Evolutionary conservation across 2,113 vertebrate species (phyloP), one percentile per base, ranked within the genome.

Genomic region (Ariopsis seemanni): DNA sequence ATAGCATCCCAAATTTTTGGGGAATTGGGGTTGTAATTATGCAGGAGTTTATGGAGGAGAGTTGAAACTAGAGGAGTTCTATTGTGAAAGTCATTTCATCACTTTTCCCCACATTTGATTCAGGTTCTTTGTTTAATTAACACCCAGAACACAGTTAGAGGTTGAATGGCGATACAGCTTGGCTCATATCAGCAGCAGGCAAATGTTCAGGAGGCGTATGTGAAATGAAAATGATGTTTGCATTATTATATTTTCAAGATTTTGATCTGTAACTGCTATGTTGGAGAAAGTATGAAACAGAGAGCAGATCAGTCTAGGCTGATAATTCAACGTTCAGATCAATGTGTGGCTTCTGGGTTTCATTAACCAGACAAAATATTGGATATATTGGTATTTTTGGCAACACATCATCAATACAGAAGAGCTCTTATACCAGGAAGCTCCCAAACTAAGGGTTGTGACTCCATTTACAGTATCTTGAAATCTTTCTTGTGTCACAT

Each of bases 41-140:
- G 34, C 34, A 42, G 78, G 48, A 65, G 42, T 60, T 89, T 78
- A 52, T 52, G 22, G 65, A 53, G 30, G 58, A 58, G 87, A 67
- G 25, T 4, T 60, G 25, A 53, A 85, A 67, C 50, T 34, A 52
- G 52, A 52, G 62, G 52, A 84, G 58, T 53, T 60, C 53, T 27
- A 55, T 63, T 25, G 42, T 85, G 85, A 4, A 25, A 53, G 53
- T 34, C 20, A 62, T 27, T 20, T 25, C 34, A 25, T 65, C 55
- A 48, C 58, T 60, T 60, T 63, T 7, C 6, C 57, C 58, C 7
- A 4, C 12, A 50, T 82, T 87, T 57, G 65, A 63, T 87, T 67
- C 80, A 14, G 25, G n/a, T 69, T 72, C 20, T 58, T 87, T 71
- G 65, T 14, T 60, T 20, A 20, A 60, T 20, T 60, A 20, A 60